A percentile compares a stretch with the other conserved stretches of the same genome.
These are phyloP conservation scores for Onychomys leucogaster DNA, from an alignment of 2,797 vertebrate species.

Conservation along the genomic window DNA sequence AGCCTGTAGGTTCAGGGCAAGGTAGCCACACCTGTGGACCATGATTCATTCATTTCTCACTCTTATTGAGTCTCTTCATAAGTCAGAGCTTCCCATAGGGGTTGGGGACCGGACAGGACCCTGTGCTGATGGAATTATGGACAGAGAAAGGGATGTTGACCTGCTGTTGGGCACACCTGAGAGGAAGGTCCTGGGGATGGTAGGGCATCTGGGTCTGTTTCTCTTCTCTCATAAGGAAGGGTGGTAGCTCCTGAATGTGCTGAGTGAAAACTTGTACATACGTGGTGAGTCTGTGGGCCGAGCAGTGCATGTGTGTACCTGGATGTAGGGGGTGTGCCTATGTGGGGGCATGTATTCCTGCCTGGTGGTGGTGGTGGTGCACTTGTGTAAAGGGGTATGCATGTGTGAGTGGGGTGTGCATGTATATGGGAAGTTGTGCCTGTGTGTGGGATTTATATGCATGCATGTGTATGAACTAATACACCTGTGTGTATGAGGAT, in stretches of 20 bases:
- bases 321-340: fast-evolving
- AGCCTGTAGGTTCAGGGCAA: background rate
- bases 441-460: background rate
- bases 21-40: background rate
- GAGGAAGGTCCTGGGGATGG: background rate
- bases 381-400: background rate
- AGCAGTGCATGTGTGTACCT: background rate
- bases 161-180: background rate
- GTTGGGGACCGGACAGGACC: background rate
- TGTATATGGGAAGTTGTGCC: background rate
- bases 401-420: background rate
- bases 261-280: background rate
- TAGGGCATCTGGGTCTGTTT: background rate
- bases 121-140: background rate
- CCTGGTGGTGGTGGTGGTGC: no score
- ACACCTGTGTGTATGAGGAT: background rate
- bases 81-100: background rate
- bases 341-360: background rate
- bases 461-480: background rate
- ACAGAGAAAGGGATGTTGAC: background rate
- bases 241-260: background rate
- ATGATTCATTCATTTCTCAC: background rate
- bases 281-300: no score
- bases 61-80: background rate
- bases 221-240: background rate